Base-by-base conservation (phyloP, 1,140 invertebrate species). In the Dinoponera quadriceps region DNA sequence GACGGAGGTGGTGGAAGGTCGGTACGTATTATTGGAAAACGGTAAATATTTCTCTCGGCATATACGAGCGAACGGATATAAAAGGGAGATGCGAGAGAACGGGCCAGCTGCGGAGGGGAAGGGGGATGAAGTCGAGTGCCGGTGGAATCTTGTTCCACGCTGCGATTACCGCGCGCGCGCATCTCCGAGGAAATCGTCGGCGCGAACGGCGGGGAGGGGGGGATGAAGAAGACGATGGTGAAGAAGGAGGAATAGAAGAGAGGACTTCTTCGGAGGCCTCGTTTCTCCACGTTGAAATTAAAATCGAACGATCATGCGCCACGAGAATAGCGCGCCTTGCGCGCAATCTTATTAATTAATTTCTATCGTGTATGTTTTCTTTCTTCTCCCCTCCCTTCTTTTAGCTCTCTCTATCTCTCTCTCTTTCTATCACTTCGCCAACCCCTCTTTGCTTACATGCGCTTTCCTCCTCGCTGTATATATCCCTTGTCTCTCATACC, bases 11-110 rank as follows among this genome's bases (percentile, higher is more conserved):
- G 9, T 9, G 9, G 51, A 72, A 25, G 62, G 25, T 54, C 62
- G 25, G 65, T 49, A 60, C 59, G 84, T 78, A 85, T 86, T 89
- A 91, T 90, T 88, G 88, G 88, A 88, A 91, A 90, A 88, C 86
- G 77, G 81, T 88, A 90, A 91, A 90, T 90, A 88, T 82, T 73
- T 78, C 78, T 78, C 78, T 63, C 55, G 65, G 65, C 81, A 69
- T 85, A 77, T 85, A 89, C 49, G 80, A 75, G 44, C 48, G 68
- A 65, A 59, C 25, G 63, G 55, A 66, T 81, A 72, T 83, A 85
- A 85, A 82, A 88, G 75, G 71, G 25, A 49, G 18, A 49, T 48
- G 44, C 63, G 25, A 25, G 33, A 55, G 29, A 1, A 62, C 7
- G 20, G 13, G n/a, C 18, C 3, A 13, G 9, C 7, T 4, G 9